Base-by-base conservation (phyloP, 30 jellyfish, hydroid and myxozoan species). In the Chrysaora quinquecirrha region DNA sequence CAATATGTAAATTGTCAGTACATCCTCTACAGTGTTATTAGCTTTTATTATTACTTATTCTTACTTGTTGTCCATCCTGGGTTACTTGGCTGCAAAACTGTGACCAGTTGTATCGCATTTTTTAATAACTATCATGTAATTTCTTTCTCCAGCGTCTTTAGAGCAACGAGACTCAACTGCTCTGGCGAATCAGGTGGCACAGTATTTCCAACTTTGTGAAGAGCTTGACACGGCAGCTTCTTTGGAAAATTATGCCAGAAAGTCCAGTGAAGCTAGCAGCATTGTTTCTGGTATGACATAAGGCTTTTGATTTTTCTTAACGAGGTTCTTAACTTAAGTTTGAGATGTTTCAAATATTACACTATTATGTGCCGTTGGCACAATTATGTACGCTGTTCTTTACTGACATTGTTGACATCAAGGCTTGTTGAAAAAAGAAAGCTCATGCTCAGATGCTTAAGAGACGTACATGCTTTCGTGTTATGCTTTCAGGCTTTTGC, bases 141-240 rank as follows among this genome's bases (percentile, higher is more conserved):
- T 38, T 38, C 54, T 3, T 38, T 38, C 54, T 38, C 54, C 54
- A 38, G 54, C 54, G 54, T 38, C 54, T 38, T 38, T 38, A 38
- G 54, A 38, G 54, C 54, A 38, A 38, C 54, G 54, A 38, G 54
- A 38, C 54, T 38, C 54, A 38, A 38, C 54, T 38, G 54, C 14
- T 38, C 54, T 38, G 6, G 54, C 54, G 54, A 38, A 38, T 38
- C 54, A 38, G 54, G 54, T 38, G 54, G 54, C 54, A 38, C 54
- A 38, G 54, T 38, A 38, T 38, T 38, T 38, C 54, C 6, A 6
- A 38, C 54, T 38, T 38, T 38, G 54, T 14, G 54, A 38, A 38
- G 54, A 38, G 54, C 54, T 38, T 38, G 54, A 38, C 54, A 38
- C 54, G 54, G 54, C 54, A 38, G 54, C 54, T 38, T 3, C 54